A percentile compares a stretch with the other conserved stretches of the same genome.
These are phyloP conservation scores for Casuarius casuarius DNA, from an alignment of 2,113 vertebrate species.

Conservation along the genomic window DNA sequence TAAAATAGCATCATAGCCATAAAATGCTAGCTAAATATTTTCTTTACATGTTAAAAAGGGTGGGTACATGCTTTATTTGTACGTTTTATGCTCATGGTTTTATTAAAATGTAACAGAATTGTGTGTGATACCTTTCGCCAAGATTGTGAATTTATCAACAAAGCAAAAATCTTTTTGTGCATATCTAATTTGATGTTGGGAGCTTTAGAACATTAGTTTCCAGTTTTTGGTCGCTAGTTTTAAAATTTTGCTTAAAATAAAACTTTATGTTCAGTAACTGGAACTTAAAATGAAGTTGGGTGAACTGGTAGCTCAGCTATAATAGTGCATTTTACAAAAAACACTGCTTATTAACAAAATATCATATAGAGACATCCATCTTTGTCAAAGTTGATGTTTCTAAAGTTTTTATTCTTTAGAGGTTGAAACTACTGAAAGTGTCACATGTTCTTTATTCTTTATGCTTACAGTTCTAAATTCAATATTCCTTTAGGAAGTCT, in stretches of 20 bases:
- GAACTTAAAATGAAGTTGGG: neutral
- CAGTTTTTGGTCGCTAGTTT: neutral
- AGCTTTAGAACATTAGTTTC: neutral
- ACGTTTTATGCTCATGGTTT: neutral
- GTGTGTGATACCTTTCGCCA: neutral
- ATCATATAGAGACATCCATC: neutral
- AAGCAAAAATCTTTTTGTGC: neutral
- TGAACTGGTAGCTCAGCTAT: neutral
- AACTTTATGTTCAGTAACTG: neutral
- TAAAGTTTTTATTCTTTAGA: neutral
- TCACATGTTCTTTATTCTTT: neutral
- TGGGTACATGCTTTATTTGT: neutral
- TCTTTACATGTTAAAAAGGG: neutral
- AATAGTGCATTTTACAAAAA: neutral
- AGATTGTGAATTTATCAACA: neutral
- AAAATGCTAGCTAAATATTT: neutral
- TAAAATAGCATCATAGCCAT: neutral
- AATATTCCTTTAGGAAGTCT: neutral
- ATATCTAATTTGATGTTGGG: neutral
- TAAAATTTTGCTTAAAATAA: neutral
- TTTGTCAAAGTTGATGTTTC: neutral
- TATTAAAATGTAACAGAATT: neutral
- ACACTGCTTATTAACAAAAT: neutral
- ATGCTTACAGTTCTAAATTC: neutral
- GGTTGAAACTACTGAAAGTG: neutral